Evolutionary conservation across 2,797 vertebrate genomes (phyloP).

Genomic region (Pseudomugil tenellus): DNA sequence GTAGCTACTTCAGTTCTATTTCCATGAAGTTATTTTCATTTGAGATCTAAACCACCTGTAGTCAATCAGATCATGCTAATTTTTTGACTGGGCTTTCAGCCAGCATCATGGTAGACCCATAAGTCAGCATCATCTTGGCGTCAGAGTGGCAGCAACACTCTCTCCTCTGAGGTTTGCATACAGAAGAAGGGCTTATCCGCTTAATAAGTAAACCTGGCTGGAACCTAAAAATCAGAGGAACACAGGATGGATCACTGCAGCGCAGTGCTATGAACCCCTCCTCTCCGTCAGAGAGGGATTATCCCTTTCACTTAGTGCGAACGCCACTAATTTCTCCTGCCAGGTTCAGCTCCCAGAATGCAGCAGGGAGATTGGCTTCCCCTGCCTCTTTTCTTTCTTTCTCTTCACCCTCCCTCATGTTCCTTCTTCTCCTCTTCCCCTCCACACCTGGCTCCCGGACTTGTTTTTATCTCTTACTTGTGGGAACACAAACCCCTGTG

Average conservation of each 20-base stretch:
- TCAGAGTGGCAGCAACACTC: constrained; percentile 37
- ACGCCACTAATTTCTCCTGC: constrained; percentile 75
- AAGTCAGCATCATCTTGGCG: constrained; percentile 20
- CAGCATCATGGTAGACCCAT: constrained; percentile 26
- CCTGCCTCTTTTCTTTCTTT: constrained; percentile 46
- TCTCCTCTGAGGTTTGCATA: constrained; percentile 46
- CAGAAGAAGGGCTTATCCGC: constrained; percentile 71
- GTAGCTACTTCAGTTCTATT: background rate
- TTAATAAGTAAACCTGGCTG: constrained; percentile 78
- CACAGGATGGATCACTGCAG: constrained; percentile 69
- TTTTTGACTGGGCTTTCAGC: constrained; percentile 35
- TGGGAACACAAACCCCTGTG: constrained; percentile 68
- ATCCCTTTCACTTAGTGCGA: constrained; percentile 72
- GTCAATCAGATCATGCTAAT: background rate
- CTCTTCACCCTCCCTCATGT: constrained; percentile 11
- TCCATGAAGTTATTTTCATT: constrained; percentile 4
- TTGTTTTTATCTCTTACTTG: constrained; percentile 64
- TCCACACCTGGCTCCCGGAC: constrained; percentile 55
- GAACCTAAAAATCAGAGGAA: constrained; percentile 69
- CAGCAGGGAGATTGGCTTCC: constrained; percentile 73
- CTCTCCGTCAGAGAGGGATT: constrained; percentile 72
- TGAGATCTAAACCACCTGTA: constrained; percentile 24
- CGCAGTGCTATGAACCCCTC: constrained; percentile 19
- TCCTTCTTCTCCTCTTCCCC: constrained; percentile 49
- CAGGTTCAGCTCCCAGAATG: constrained; percentile 80